Percentiles rank a stretch among this genome's conserved stretches.
These are phyloP conservation scores for Diaphora mendica DNA, from an alignment of 2,888 invertebrate genomes.

Conservation along the genomic window DNA sequence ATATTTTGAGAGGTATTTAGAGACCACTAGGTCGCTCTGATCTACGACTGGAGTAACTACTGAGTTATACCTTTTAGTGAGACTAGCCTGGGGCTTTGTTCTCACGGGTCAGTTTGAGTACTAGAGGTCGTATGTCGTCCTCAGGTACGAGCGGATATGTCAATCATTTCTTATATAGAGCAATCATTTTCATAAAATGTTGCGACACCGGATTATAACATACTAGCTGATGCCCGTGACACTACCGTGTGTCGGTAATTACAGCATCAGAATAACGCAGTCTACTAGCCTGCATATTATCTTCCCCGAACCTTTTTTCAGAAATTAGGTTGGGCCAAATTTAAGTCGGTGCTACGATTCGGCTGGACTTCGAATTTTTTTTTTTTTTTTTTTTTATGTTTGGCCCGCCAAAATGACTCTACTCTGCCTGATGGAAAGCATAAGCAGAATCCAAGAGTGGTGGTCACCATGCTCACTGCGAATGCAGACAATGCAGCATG, in stretches of 20 bases:
- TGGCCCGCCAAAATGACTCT: no score
- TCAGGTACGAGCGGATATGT: constrained; percentile 15
- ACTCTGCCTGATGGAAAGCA: no score
- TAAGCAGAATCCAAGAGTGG: no score
- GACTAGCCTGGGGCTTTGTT: constrained; percentile 18
- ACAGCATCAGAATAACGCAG: no score
- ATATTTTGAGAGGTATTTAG: constrained; percentile 14
- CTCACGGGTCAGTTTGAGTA: constrained; percentile 18
- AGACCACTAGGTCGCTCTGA: constrained; percentile 13
- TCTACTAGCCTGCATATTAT: background rate
- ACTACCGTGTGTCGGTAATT: no score
- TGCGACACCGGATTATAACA: background rate
- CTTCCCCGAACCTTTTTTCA: no score
- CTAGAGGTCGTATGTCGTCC: constrained; percentile 17
- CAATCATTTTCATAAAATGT: background rate
- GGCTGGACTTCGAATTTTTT: no score
- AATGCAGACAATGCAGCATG: no score
- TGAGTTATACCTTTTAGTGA: background rate
- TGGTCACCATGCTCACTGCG: no score
- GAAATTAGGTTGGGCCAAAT: no score
- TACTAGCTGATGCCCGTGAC: background rate
- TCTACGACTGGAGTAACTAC: constrained; percentile 4
- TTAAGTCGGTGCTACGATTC: no score
- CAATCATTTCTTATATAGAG: constrained; percentile 14
- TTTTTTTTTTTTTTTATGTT: no score